A percentile compares a stretch with the other conserved stretches of the same genome.
phyloP scores from a whole-genome alignment of 2,888 invertebrate species.

The Deladenus siricidicola region DNA sequence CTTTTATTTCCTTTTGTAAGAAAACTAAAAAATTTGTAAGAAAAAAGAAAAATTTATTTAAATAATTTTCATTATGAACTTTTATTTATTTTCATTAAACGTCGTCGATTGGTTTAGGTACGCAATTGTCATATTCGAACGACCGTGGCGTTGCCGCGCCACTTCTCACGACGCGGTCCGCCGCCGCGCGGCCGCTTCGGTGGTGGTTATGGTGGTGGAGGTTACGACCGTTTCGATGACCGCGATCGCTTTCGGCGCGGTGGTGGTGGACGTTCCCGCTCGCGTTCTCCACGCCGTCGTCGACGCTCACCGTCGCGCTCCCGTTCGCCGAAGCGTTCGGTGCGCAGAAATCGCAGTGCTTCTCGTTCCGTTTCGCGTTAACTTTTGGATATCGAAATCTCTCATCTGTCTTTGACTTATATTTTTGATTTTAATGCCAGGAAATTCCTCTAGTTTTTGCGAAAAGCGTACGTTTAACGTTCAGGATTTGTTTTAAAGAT shows the following conservation, averaged over 20 bases:
- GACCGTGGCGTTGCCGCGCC: constrained; percentile 4
- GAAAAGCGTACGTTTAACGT: too few species aligned
- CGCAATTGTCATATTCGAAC: constrained; percentile 5
- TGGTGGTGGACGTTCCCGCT: too few species aligned
- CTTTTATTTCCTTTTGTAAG: background rate
- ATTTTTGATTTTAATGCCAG: too few species aligned
- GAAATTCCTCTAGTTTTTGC: too few species aligned
- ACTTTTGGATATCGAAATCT: too few species aligned
- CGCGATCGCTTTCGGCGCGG: constrained; percentile 9
- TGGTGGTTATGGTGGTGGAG: constrained; percentile 1
- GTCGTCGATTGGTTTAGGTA: constrained; percentile 4
- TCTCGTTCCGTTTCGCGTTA: background rate
- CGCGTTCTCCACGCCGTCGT: constrained; percentile 9
- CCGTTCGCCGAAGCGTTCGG: constrained; percentile 4
- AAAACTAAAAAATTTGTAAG: background rate
- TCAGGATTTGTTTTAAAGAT: too few species aligned
- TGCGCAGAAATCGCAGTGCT: background rate
- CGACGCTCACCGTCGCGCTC: constrained; percentile 8
- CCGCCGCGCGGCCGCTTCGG: constrained; percentile 8
- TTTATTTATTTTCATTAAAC: too few species aligned
- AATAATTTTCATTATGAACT: too few species aligned
- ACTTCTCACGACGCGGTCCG: constrained; percentile 7
- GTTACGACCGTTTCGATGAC: constrained; percentile 2
- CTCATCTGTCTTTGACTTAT: too few species aligned
- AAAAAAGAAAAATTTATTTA: background rate